Conservation (phyloP, 2,797 vertebrate genomes). For the Tamandua tetradactyla region DNA sequence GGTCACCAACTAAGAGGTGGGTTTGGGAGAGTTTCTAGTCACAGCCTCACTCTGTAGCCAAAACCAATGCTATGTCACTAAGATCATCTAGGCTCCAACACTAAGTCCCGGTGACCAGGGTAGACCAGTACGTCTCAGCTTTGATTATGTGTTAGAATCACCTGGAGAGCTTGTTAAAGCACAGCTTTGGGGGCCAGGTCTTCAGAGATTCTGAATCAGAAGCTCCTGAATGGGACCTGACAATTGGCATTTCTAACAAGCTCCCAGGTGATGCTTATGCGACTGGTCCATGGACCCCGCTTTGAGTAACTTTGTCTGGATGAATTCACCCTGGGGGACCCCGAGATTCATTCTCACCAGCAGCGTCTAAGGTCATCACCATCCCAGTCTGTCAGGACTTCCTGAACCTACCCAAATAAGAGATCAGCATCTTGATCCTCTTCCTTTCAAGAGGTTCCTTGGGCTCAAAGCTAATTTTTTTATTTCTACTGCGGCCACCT, state of each 20-base stretch:
- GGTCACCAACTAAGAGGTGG: not conserved
- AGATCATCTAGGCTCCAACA: not conserved
- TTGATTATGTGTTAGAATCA: not conserved
- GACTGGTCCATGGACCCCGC: fast-evolving
- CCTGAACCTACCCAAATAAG: not conserved
- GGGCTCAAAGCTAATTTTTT: not conserved
- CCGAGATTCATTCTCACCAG: not conserved
- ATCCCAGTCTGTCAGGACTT: not conserved
- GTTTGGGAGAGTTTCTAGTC: not conserved
- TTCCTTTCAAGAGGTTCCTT: not conserved
- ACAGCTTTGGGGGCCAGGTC: not conserved
- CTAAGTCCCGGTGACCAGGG: not conserved
- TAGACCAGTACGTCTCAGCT: not conserved
- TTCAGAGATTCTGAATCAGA: not conserved
- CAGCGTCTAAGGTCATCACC: no score
- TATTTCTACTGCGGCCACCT: not conserved
- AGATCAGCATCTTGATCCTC: not conserved
- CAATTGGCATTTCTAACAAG: not conserved
- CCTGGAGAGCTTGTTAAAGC: not conserved
- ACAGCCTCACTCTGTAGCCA: not conserved
- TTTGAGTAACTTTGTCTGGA: not conserved
- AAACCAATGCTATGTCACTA: no score
- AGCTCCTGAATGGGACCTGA: not conserved
- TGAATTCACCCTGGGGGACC: not conserved
- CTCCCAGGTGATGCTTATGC: fast-evolving